Evolutionary conservation across 1,140 invertebrate species (phyloP).

Genomic region (Sitophilus oryzae): DNA sequence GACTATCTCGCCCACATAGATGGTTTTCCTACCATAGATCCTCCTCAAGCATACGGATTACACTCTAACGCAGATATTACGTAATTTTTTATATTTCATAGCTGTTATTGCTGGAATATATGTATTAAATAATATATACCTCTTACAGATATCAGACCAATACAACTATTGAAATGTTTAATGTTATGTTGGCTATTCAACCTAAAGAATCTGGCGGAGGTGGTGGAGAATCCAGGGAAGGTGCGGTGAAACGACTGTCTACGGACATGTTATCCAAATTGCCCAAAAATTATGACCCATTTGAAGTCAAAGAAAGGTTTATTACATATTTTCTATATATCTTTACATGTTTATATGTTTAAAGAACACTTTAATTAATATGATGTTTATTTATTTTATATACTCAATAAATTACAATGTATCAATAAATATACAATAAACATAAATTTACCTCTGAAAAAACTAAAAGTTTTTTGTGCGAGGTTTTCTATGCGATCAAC

Average conservation of each 20-base stretch:
- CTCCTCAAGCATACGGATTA: constrained; percentile 74
- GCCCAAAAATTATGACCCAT: constrained; percentile 63
- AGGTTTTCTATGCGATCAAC: too few species aligned
- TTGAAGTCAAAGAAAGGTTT: constrained; percentile 61
- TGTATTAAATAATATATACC: too few species aligned
- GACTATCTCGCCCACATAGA: constrained; percentile 58
- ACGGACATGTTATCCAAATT: constrained; percentile 68
- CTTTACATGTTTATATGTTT: too few species aligned
- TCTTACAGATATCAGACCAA: constrained; percentile 64
- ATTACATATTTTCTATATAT: too few species aligned
- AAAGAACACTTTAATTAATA: too few species aligned
- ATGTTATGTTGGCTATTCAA: constrained; percentile 74
- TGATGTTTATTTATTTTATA: constrained; percentile 6
- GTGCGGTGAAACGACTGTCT: constrained; percentile 53
- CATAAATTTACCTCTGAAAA: too few species aligned
- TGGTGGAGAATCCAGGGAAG: constrained; percentile 64
- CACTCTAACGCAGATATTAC: constrained; percentile 82
- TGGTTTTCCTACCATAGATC: constrained; percentile 56
- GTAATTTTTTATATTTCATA: too few species aligned
- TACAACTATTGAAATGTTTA: constrained; percentile 65
- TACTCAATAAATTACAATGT: too few species aligned
- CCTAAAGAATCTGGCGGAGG: constrained; percentile 66
- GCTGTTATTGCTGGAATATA: too few species aligned
- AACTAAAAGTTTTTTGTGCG: too few species aligned
- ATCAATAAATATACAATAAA: too few species aligned